Conservation (phyloP, 1,140 invertebrate genomes). For the Drosophila fuyamai region DNA sequence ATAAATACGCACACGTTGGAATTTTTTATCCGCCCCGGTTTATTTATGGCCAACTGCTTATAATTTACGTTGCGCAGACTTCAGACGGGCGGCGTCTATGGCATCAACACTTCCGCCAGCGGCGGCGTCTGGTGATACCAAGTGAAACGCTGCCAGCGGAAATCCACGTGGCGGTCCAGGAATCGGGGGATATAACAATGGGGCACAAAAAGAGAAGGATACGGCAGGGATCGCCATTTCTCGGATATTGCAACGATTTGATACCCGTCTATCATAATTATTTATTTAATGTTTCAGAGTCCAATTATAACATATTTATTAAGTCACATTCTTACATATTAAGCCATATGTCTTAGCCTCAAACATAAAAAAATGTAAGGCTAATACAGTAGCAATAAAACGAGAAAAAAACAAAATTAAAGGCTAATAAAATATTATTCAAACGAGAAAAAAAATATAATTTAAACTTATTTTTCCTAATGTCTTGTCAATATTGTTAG, state of each 20-base stretch:
- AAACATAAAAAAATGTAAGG: too few relatives aligned
- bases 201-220: slow-evolving; percentile 20
- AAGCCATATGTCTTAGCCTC: too few relatives aligned
- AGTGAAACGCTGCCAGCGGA: slow-evolving; percentile 69
- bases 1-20: slow-evolving; percentile 19
- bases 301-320: neutral
- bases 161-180: slow-evolving; percentile 67
- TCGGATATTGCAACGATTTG: slow-evolving; percentile 5
- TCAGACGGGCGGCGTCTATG: slow-evolving; percentile 61
- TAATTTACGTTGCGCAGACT: slow-evolving; percentile 48
- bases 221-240: neutral
- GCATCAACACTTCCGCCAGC: slow-evolving; percentile 66
- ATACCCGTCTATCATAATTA: slow-evolving; percentile 10
- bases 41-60: slow-evolving; percentile 53
- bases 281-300: neutral
- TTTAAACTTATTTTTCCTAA: too few relatives aligned
- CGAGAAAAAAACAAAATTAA: too few relatives aligned
- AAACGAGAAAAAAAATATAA: too few relatives aligned
- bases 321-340: too few relatives aligned
- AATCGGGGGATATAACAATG: slow-evolving; percentile 30
- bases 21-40: slow-evolving; percentile 34
- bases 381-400: too few relatives aligned
- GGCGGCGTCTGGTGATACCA: slow-evolving; percentile 59
- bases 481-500: too few relatives aligned
- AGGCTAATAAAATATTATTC: too few relatives aligned